These are phyloP conservation scores for Amiota mariae DNA, from an alignment of 2,888 invertebrate species.

Conservation along the genomic window DNA sequence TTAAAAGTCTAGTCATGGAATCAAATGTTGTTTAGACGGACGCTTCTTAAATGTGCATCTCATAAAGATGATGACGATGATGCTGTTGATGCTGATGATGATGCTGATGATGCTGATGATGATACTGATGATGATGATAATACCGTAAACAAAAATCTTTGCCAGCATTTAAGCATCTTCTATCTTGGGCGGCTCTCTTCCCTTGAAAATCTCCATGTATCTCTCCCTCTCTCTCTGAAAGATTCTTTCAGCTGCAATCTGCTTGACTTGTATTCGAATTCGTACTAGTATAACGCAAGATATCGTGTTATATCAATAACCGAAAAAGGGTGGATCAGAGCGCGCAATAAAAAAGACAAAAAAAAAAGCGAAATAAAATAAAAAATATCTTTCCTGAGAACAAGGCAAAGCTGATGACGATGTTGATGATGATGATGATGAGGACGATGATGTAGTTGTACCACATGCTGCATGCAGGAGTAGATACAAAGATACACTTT, in stretches of 20 bases:
- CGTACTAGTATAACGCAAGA: constrained; percentile 29
- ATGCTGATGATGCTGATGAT: constrained; percentile 40
- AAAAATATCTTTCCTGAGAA: constrained; percentile 33
- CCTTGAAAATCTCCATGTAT: background rate
- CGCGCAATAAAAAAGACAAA: constrained; percentile 37
- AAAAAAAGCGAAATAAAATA: constrained; percentile 40
- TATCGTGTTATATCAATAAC: constrained; percentile 73
- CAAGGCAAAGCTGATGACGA: background rate
- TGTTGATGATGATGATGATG: background rate
- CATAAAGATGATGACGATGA: constrained; percentile 15
- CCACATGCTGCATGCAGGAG: constrained; percentile 1
- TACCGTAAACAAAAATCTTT: constrained; percentile 56
- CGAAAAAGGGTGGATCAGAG: constrained; percentile 72
- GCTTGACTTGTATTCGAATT: background rate
- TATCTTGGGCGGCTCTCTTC: background rate
- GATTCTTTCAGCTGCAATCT: background rate
- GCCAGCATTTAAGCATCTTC: constrained; percentile 18
- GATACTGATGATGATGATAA: constrained; percentile 40
- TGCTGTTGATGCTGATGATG: constrained; percentile 24
- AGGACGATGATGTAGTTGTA: background rate
- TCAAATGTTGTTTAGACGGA: constrained; percentile 16
- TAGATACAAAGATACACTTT: background rate
- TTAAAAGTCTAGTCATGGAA: too few relatives aligned
- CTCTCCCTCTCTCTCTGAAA: background rate
- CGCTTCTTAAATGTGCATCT: constrained; percentile 20